These are phyloP conservation scores for Melinaea menophilus DNA, from an alignment of 2,888 invertebrate genomes.

Conservation along the genomic window DNA sequence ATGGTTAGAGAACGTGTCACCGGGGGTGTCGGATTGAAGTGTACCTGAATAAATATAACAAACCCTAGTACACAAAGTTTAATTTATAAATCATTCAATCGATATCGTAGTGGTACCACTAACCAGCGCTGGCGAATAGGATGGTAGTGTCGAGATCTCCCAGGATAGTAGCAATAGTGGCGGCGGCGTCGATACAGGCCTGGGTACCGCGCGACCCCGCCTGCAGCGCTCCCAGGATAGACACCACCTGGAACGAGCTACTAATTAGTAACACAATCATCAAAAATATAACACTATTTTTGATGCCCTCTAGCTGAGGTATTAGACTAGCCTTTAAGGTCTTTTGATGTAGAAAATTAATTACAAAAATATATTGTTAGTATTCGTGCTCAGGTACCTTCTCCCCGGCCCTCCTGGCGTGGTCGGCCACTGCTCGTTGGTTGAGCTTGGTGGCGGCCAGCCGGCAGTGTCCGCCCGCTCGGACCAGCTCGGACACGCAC, in stretches of 20 bases:
- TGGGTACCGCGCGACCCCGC: constrained; percentile 98
- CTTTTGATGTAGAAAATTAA: too few species aligned
- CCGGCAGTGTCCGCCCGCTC: constrained; percentile 85
- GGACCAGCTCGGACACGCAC: constrained; percentile 89
- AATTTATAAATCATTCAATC: too few species aligned
- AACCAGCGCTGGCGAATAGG: constrained; percentile 98
- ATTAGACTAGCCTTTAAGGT: too few species aligned
- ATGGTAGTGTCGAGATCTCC: constrained; percentile 99
- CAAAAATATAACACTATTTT: neutral
- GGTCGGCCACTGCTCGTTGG: constrained; percentile 87
- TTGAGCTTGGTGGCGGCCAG: constrained; percentile 83
- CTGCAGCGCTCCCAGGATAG: constrained; percentile 92
- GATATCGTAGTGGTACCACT: constrained; percentile 2
- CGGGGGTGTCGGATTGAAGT: constrained; percentile 94
- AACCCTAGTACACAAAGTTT: too few species aligned
- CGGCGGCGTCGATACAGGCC: constrained; percentile 99
- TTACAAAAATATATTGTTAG: neutral
- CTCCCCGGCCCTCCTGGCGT: constrained; percentile 90
- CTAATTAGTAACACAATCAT: neutral
- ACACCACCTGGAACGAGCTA: constrained; percentile 53
- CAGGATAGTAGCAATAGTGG: constrained; percentile 98
- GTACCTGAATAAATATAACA: constrained; percentile 76
- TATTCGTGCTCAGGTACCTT: constrained; percentile 78
- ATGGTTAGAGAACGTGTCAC: constrained; percentile 96
- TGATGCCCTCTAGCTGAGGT: neutral